Conservation (phyloP, 1,140 invertebrate species). For the Melanaphis sacchari region DNA sequence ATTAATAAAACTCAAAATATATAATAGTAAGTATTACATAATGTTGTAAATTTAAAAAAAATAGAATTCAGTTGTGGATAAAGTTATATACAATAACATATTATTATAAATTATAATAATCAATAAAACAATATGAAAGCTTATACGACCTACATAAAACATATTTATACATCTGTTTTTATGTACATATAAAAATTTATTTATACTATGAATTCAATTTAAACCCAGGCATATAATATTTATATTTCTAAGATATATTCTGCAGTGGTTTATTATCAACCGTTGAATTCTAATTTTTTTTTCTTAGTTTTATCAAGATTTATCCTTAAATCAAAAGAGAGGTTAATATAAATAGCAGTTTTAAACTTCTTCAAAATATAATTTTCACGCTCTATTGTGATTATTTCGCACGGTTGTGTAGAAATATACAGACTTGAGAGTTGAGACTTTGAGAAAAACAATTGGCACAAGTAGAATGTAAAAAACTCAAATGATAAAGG, state of each 20-base stretch:
- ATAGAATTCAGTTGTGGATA: neutral
- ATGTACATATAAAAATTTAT: neutral
- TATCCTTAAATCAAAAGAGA: neutral
- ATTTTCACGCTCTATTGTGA: neutral
- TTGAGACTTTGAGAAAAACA: neutral
- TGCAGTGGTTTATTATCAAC: neutral
- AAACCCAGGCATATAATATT: neutral
- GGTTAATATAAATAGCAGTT: neutral
- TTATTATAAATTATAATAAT: neutral
- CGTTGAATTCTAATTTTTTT: neutral
- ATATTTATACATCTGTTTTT: neutral
- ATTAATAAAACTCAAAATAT: too few species aligned
- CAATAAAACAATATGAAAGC: neutral
- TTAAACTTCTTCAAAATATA: neutral
- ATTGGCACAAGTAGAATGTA: too few species aligned
- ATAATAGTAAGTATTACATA: too few species aligned
- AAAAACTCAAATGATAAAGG: too few species aligned
- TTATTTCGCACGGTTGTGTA: neutral
- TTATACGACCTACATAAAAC: neutral
- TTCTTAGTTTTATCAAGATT: neutral
- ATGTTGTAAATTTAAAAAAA: neutral
- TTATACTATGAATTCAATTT: neutral
- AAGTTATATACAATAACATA: neutral
- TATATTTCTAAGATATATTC: neutral
- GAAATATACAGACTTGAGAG: neutral